Base-by-base conservation (phyloP, 1,140 invertebrate species). In the Drosophila bifasciata region DNA sequence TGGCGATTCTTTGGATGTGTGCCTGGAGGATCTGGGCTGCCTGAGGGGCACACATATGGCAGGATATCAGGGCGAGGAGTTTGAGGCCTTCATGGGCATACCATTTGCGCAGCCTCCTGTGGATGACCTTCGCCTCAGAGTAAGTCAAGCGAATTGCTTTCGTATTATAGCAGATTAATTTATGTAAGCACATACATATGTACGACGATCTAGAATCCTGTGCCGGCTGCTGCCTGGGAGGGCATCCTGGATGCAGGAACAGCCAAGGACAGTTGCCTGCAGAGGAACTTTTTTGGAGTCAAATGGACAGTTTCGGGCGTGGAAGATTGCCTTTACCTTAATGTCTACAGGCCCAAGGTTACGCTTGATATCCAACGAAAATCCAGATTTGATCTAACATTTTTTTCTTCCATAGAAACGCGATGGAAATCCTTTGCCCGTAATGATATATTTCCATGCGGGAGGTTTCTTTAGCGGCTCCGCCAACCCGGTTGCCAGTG, bases 261-360 rank as follows among this genome's bases (percentile, higher is more conserved):
- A 15, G 40, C 79, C 6, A 68, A 57, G 45, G 32, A 67, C 3
- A 61, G 56, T 5, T 91, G 90, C 13, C 21, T 84, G 16, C 90
- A 91, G 50, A 90, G 67, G 21, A 88, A 72, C 28, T 78, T 67
- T 50, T 72, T 77, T 8, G 2, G 48, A 0, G n/a, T 15, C 0
- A 23, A 36, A 6, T 64, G 48, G 40, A 19, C 32, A 21, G 19
- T 85, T 0, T 41, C 11, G 2, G 92, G 92, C 1, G 45, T 75
- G 21, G 94, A 95, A 80, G 94, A 95, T 79, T 95, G 94, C 68
- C 85, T 95, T 0, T 94, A 93, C 75, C 74, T 95, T 32, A 95
- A 94, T 71, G 92, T 95, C 16, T 94, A 94, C 84, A 89, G 92
- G 44, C 94, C 94, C 6, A 52, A 74, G 70, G 60, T 56, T 13